A percentile compares a stretch with the other conserved stretches of the same genome.
Evolutionary conservation across 2,113 vertebrate species (phyloP).

Genomic region (Potamarius usumacintae): DNA sequence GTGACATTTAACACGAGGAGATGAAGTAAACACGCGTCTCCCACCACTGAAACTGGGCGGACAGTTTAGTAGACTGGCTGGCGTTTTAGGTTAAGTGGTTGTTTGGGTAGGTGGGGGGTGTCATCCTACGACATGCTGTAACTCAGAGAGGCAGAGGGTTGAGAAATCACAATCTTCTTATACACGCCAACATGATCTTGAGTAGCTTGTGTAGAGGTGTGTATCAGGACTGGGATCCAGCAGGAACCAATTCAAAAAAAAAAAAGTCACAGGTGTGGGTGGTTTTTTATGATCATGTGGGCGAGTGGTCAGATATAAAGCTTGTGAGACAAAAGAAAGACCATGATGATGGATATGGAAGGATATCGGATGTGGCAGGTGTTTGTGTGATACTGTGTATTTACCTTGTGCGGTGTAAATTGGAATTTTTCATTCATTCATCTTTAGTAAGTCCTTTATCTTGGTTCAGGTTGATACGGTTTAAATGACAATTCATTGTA

Average conservation of each 20-base stretch:
- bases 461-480: background rate
- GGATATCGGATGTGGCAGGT: background rate
- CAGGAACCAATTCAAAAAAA: background rate
- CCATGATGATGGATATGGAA: background rate
- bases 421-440: background rate
- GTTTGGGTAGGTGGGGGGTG: conserved; percentile 45
- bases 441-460: no score
- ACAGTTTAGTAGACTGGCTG: conserved; percentile 49
- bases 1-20: conserved; percentile 54
- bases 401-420: background rate
- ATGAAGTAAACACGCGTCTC: conserved; percentile 52
- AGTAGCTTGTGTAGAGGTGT: background rate
- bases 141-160: conserved; percentile 15
- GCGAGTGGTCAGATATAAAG: no score
- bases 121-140: conserved; percentile 30
- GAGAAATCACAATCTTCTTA: conserved; percentile 24
- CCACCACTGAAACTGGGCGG: conserved; percentile 45
- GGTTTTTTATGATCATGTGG: background rate
- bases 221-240: background rate
- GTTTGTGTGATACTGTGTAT: background rate
- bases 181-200: background rate
- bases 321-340: background rate
- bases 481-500: background rate
- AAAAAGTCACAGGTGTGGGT: background rate
- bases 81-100: conserved; percentile 53